Conservation (phyloP, 2,113 vertebrate genomes). For the Delphinus delphis region DNA sequence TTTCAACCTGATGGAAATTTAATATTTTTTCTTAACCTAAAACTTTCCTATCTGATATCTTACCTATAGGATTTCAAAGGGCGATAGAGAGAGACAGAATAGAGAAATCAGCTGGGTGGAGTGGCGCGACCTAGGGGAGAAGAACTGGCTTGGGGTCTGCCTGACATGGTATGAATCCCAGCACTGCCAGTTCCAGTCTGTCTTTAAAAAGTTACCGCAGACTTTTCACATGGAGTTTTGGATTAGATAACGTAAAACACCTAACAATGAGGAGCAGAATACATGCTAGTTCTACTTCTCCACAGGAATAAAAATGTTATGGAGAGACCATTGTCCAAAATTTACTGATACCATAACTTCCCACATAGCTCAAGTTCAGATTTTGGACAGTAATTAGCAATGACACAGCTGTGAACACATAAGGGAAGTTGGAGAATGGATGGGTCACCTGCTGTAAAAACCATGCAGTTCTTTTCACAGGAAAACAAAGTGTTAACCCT, state of each 20-base stretch:
- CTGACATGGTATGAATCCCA: neutral
- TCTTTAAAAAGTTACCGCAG: neutral
- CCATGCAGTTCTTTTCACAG: neutral
- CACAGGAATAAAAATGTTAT: neutral
- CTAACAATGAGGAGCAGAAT: neutral
- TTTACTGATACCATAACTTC: neutral
- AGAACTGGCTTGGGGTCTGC: neutral
- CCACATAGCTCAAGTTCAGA: neutral
- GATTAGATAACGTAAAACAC: neutral
- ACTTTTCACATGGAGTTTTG: neutral
- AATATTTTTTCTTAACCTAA: slow-evolving; percentile 35
- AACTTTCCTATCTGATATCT: neutral
- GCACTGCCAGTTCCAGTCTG: neutral
- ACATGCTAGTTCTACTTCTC: neutral
- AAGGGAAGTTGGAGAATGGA: neutral
- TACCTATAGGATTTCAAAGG: slow-evolving; percentile 25
- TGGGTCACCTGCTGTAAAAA: neutral
- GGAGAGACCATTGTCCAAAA: neutral
- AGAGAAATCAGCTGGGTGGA: neutral
- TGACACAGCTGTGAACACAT: neutral
- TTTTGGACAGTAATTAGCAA: neutral
- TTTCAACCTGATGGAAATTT: slow-evolving; percentile 37
- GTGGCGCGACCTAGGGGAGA: neutral
- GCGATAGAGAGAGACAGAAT: neutral
- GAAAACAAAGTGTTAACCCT: neutral